A percentile compares a stretch with the other conserved stretches of the same genome.
These are phyloP conservation scores for Haemorhous mexicanus DNA, from an alignment of 2,113 vertebrate genomes.

Conservation along the genomic window DNA sequence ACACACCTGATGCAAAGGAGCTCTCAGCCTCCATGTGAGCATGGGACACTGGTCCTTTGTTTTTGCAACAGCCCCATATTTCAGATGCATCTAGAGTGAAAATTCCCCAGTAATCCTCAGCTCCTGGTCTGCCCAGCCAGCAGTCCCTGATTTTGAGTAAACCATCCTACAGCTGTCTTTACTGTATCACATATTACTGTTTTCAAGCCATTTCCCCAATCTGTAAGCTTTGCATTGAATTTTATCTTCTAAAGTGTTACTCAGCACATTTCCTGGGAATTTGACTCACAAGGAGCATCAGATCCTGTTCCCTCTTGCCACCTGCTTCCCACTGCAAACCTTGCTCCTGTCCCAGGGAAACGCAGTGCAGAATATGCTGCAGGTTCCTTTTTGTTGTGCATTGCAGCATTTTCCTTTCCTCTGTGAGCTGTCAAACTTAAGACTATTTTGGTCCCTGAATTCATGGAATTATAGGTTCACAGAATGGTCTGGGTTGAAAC, in stretches of 20 bases:
- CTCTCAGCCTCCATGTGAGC: neutral
- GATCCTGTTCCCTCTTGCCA: neutral
- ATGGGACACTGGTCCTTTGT: neutral
- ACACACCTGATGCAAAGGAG: neutral
- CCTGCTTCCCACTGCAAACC: neutral
- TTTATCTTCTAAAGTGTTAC: neutral
- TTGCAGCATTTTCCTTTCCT: neutral
- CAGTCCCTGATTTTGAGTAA: conserved; percentile 17
- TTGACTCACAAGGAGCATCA: neutral
- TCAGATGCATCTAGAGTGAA: conserved; percentile 19
- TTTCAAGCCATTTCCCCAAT: conserved; percentile 27
- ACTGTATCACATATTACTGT: neutral
- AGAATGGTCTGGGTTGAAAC: neutral
- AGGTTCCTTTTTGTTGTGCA: neutral
- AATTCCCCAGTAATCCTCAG: conserved; percentile 38
- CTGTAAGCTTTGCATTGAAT: neutral
- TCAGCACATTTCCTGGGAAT: neutral
- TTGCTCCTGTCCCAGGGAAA: neutral
- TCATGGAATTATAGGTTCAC: neutral
- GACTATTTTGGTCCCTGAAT: neutral
- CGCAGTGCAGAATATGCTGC: neutral
- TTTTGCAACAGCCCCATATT: conserved; percentile 2
- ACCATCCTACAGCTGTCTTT: conserved; percentile 8
- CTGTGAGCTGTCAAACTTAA: neutral
- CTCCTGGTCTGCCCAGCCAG: conserved; percentile 21